phyloP scores from a whole-genome alignment of 2,888 invertebrate species.

The Horisme vitalbata region DNA sequence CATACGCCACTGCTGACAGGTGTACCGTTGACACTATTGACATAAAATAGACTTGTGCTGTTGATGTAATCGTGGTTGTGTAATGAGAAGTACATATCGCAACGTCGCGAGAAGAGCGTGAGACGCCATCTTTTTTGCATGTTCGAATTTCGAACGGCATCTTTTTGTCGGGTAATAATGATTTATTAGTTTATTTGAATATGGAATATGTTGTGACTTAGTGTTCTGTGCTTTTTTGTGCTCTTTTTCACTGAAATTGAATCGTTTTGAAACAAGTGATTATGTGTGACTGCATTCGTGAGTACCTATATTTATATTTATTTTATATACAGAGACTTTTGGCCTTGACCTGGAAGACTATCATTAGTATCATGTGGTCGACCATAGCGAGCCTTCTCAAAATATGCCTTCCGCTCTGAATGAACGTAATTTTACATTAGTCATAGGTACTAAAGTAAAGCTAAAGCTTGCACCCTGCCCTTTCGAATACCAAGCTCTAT shows the following conservation, averaged over 20 bases:
- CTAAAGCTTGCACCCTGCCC: slow-evolving; percentile 50
- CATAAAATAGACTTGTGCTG: too few species aligned
- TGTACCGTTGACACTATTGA: slow-evolving; percentile 47
- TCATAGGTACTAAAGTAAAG: too few species aligned
- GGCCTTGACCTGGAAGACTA: too few species aligned
- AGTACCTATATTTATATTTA: slow-evolving; percentile 5
- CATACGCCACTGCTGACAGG: slow-evolving; percentile 24
- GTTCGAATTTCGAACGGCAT: slow-evolving; percentile 34
- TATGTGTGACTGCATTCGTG: slow-evolving; percentile 31
- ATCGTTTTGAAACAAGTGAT: too few species aligned
- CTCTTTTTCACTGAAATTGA: too few species aligned
- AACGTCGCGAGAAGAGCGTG: slow-evolving; percentile 43
- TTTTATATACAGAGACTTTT: too few species aligned
- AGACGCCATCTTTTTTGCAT: slow-evolving; percentile 40
- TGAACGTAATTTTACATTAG: too few species aligned
- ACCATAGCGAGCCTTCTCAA: too few species aligned
- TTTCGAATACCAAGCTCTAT: slow-evolving; percentile 72
- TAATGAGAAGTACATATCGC: slow-evolving; percentile 50
- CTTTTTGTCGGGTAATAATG: slow-evolving; percentile 32
- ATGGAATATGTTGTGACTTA: slow-evolving; percentile 22
- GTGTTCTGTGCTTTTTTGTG: neutral
- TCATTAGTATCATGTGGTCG: too few species aligned
- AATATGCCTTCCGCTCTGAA: too few species aligned
- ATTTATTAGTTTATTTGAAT: slow-evolving; percentile 28
- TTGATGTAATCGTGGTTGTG: slow-evolving; percentile 59